These are phyloP conservation scores for Garrulus glandarius DNA, from an alignment of 2,797 vertebrate genomes.

Conservation along the genomic window DNA sequence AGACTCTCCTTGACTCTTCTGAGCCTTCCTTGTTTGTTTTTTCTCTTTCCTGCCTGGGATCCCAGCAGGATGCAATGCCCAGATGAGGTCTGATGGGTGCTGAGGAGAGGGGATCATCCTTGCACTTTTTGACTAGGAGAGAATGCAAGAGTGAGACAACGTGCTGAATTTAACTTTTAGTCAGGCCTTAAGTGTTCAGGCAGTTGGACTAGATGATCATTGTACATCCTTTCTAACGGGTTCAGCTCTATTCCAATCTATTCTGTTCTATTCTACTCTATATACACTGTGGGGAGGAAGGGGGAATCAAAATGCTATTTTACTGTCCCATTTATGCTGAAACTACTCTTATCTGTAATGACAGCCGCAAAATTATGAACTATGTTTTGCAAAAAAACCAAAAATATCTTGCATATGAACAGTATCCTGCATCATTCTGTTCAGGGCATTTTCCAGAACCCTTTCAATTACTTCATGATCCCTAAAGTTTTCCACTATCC, in stretches of 20 bases:
- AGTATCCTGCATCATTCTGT: background rate
- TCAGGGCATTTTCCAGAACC: background rate
- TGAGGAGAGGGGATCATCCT: background rate
- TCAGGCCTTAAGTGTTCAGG: background rate
- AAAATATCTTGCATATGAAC: background rate
- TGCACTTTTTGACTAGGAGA: background rate
- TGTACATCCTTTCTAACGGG: background rate
- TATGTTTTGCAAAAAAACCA: background rate
- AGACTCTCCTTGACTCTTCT: background rate
- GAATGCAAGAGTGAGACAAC: background rate
- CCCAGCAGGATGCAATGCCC: background rate
- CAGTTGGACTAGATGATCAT: too few species aligned
- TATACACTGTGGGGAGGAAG: background rate
- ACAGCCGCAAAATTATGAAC: background rate
- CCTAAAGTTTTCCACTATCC: background rate
- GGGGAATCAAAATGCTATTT: background rate
- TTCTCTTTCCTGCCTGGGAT: background rate
- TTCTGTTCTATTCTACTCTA: background rate
- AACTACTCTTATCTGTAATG: background rate
- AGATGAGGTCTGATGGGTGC: background rate
- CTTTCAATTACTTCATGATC: background rate
- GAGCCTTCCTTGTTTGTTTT: background rate
- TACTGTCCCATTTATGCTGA: background rate
- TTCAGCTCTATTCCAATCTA: background rate
- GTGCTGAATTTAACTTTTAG: background rate